A percentile compares a stretch with the other conserved stretches of the same genome.
Conservation (phyloP, 2,888 invertebrate species). For the Cephus spinipes region DNA sequence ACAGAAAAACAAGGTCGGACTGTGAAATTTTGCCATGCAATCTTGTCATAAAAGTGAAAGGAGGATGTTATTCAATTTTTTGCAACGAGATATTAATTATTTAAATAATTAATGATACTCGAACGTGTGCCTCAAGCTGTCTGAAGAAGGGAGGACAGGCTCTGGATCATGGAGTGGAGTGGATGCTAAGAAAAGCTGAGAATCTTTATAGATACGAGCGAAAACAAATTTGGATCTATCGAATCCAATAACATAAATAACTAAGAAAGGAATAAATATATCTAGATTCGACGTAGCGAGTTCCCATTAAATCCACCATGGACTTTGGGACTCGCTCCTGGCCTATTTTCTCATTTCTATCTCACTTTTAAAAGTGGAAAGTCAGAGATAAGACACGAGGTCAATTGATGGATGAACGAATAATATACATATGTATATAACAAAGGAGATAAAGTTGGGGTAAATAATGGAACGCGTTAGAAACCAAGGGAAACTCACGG, state of each 20-base stretch:
- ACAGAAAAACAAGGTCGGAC: slow-evolving; percentile 19
- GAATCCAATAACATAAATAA: slow-evolving; percentile 25
- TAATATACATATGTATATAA: no score
- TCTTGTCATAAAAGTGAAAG: no score
- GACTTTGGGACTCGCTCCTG: no score
- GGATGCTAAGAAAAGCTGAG: background rate
- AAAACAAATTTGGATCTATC: slow-evolving; percentile 23
- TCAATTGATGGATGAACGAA: background rate
- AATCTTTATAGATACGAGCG: slow-evolving; percentile 15
- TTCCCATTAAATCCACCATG: background rate
- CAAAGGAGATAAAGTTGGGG: no score
- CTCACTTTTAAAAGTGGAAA: no score
- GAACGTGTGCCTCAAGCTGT: no score
- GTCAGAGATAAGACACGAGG: no score
- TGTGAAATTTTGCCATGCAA: background rate
- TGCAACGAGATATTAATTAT: slow-evolving; percentile 18
- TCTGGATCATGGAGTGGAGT: no score
- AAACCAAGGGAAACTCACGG: no score
- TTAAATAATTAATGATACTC: slow-evolving; percentile 1
- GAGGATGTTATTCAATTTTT: background rate
- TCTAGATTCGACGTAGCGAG: slow-evolving; percentile 11
- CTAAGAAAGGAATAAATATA: slow-evolving; percentile 24
- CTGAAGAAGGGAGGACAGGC: no score
- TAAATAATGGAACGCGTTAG: no score
- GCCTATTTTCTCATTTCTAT: no score